Evolutionary conservation across 2,797 vertebrate species (phyloP).

Genomic region (Coreius guichenoti): DNA sequence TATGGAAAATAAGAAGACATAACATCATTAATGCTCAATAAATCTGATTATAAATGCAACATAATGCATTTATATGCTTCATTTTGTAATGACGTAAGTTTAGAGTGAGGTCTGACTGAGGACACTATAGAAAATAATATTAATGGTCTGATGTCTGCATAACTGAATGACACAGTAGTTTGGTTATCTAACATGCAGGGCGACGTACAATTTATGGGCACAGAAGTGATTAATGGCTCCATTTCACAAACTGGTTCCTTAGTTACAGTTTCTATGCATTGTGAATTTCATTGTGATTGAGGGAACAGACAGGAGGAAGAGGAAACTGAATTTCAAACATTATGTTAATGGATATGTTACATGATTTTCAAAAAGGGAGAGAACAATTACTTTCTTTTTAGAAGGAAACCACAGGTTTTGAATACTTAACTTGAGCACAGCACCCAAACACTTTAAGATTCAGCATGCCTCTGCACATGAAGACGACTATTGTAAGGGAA

Average conservation of each 20-base stretch:
- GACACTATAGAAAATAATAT: background rate
- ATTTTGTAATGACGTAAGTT: background rate
- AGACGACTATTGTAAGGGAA: background rate
- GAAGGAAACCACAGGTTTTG: background rate
- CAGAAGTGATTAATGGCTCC: background rate
- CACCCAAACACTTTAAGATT: background rate
- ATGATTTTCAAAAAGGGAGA: background rate
- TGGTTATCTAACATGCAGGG: slow-evolving; percentile 4
- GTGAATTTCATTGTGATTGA: background rate
- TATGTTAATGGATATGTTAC: background rate
- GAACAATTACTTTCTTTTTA: background rate
- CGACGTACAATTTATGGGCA: background rate
- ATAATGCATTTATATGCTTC: background rate
- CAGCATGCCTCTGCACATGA: background rate
- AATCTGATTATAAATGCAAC: background rate
- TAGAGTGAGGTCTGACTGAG: background rate
- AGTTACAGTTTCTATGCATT: background rate
- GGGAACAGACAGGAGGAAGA: slow-evolving; percentile 2
- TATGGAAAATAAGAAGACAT: background rate
- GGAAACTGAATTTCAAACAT: background rate
- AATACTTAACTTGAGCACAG: background rate
- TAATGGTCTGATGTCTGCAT: background rate
- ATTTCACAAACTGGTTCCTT: background rate
- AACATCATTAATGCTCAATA: background rate
- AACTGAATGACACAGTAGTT: background rate